phyloP scores from a whole-genome alignment of 1,140 invertebrate genomes.

The Diabrotica virgifera region DNA sequence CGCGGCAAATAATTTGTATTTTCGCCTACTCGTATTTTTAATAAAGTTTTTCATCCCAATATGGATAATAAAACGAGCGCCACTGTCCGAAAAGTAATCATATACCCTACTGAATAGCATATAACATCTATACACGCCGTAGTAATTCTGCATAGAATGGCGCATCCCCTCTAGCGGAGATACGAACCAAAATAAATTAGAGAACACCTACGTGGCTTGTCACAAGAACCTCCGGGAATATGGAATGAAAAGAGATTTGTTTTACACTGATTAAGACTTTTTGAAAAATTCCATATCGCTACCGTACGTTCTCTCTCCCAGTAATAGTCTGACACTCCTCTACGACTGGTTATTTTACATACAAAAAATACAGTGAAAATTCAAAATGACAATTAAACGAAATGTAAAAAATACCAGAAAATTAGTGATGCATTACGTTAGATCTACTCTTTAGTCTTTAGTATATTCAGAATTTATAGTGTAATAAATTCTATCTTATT shows the following conservation, averaged over 20 bases:
- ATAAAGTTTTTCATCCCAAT: too few species aligned
- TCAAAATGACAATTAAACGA: too few species aligned
- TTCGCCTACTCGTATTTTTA: too few species aligned
- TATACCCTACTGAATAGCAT: neutral
- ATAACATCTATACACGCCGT: neutral
- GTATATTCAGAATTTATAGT: too few species aligned
- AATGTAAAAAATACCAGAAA: too few species aligned
- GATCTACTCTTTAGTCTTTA: too few species aligned
- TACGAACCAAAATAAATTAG: constrained; percentile 1
- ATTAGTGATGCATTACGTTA: too few species aligned
- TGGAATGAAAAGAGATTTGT: constrained; percentile 2
- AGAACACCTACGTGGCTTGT: constrained; percentile 1
- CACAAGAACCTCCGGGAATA: neutral
- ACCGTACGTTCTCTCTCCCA: neutral
- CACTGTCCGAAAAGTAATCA: neutral
- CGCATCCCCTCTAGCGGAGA: neutral
- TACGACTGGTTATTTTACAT: too few species aligned
- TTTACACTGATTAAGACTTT: constrained; percentile 1
- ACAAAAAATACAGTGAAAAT: too few species aligned
- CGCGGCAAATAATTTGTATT: too few species aligned
- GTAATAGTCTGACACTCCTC: too few species aligned
- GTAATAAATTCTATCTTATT: too few species aligned
- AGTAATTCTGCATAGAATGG: neutral
- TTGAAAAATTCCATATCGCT: neutral
- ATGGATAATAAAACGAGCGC: neutral